Conservation (phyloP, 2,113 vertebrate genomes). For the Amblyornis subalaris region DNA sequence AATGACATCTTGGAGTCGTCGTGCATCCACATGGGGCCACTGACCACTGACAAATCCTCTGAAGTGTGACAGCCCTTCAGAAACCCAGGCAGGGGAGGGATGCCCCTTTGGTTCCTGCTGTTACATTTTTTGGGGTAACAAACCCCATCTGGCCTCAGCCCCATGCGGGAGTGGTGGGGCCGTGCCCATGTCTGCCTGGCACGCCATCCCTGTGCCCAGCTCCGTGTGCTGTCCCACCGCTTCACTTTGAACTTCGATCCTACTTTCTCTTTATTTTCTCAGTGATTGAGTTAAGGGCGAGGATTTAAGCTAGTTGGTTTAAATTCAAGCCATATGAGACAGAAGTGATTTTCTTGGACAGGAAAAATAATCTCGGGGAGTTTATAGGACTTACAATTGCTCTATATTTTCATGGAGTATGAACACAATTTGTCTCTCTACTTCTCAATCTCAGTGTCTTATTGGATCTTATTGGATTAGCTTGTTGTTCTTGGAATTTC, state of each 20-base stretch:
- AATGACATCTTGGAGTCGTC: not conserved
- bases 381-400: constrained; percentile 52
- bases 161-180: not conserved
- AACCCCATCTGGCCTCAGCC: not conserved
- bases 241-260: not conserved
- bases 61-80: not conserved
- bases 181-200: not conserved
- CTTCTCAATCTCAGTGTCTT: constrained; percentile 48
- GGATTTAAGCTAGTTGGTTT: constrained; percentile 53
- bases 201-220: not conserved
- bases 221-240: not conserved
- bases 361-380: constrained; percentile 47
- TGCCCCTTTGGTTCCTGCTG: not conserved
- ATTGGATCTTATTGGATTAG: constrained; percentile 60
- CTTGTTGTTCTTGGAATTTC: constrained; percentile 63
- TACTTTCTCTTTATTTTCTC: constrained; percentile 33
- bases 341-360: constrained; percentile 61
- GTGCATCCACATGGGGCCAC: rapidly evolving
- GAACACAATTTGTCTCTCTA: constrained; percentile 54
- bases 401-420: constrained; percentile 53
- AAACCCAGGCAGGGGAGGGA: not conserved
- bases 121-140: not conserved
- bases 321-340: constrained; percentile 63
- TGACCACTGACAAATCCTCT: not conserved
- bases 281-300: not conserved